Percentiles rank a stretch among this genome's conserved stretches.
Conservation (phyloP, 23 tunicate species). For the Clavelina lepadiformis region DNA sequence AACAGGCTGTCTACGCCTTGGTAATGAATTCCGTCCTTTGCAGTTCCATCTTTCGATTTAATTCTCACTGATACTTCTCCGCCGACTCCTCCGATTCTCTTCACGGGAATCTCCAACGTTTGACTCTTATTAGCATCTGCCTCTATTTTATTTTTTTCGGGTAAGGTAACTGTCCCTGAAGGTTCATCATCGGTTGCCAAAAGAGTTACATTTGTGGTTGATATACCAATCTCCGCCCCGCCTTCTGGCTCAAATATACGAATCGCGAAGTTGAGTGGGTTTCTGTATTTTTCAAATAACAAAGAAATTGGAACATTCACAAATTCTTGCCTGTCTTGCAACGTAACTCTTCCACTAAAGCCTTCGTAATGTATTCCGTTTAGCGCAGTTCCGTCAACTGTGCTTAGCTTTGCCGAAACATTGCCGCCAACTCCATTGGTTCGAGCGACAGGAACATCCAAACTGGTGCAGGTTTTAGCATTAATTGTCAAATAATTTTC, state of each 20-base stretch:
- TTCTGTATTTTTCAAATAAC: not conserved
- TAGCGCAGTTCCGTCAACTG: conserved; percentile 32
- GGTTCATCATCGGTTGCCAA: conserved; percentile 9
- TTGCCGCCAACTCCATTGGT: conserved; percentile 16
- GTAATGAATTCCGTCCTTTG: conserved; percentile 57
- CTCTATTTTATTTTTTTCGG: not conserved
- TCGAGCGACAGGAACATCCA: conserved; percentile 13
- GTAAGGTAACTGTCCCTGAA: not conserved
- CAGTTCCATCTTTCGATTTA: conserved; percentile 53
- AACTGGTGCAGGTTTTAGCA: not conserved
- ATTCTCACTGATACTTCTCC: conserved; percentile 6
- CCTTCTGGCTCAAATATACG: conserved; percentile 38
- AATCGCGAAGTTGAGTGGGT: conserved; percentile 36
- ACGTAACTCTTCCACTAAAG: conserved; percentile 19
- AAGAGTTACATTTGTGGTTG: not conserved
- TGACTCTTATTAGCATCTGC: not conserved
- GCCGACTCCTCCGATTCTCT: conserved; percentile 1
- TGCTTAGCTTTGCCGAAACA: conserved; percentile 10
- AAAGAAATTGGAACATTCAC: conserved; percentile 40
- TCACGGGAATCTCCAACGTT: not conserved
- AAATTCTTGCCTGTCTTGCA: conserved; percentile 45
- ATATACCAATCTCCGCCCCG: conserved; percentile 30
- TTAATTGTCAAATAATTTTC: not conserved
- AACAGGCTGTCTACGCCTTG: conserved; percentile 29
- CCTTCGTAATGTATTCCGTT: conserved; percentile 43